Evolutionary conservation across 2,797 vertebrate species (phyloP), one percentile per base, ranked within the genome.

Genomic region (Dipus sagitta): DNA sequence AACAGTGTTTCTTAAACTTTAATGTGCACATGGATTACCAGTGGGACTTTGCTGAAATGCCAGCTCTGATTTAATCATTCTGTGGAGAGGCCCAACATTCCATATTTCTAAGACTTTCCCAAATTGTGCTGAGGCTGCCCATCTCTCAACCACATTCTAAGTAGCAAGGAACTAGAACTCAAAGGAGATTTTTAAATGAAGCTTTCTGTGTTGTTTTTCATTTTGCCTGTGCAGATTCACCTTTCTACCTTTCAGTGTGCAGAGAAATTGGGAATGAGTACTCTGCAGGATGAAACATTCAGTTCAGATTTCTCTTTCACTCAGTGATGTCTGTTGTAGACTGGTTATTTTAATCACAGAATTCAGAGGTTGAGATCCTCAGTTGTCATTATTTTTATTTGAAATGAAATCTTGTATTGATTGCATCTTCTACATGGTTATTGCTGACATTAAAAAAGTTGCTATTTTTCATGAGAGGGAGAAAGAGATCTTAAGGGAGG

Each of bases 1-100:
- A 93, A 88, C 11, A 84, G 34, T 62, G 24, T 54, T 92, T 88
- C 93, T 91, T 74, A 88, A 93, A 89, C 75, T 86, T 92, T 70
- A 86, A 94, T 81, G 88, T 72, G 15, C 10, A 23, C 52, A 18
- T 0, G 11, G 87, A 67, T 90, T 34, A 71, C 89, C 24, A 64
- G 54, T 60, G 32, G 14, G 47, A 91, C 52, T 88, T 88, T 91
- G 42, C 52, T 83, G 77, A 90, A 90, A 90, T 17, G 24, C 54
- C 54, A 64, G 77, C 58, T 89, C 79, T 38, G 84, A 74, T 90
- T 82, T 10, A 10, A 11, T 83, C 67, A 15, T 71, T 95, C 83
- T 83, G 24, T 26, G 24, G 28, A 85, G 86, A 75, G 42, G 30
- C 11, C 52, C 30, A 0, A 15, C 34, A 21, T 21, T 83, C 68